phyloP scores from a whole-genome alignment of 1,140 invertebrate genomes.

The Akabosia matsudoensis region DNA sequence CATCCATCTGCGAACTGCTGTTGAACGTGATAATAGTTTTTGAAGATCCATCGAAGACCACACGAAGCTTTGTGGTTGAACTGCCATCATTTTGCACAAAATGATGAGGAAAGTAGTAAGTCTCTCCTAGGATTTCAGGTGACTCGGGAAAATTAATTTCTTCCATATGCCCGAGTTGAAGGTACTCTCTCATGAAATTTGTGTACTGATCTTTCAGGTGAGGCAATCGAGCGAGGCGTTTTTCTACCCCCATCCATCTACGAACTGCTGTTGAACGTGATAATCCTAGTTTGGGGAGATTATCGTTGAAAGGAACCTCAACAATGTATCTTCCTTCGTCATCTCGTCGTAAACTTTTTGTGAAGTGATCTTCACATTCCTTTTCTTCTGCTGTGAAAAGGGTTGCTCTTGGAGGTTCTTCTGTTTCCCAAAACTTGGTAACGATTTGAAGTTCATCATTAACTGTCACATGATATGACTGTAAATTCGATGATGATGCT shows the following conservation, averaged over 20 bases:
- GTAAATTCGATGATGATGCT: background rate
- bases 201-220: slow-evolving; percentile 17
- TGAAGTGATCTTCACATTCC: slow-evolving; percentile 43
- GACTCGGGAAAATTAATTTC: background rate
- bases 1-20: background rate
- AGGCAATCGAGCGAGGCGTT: background rate
- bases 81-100: background rate
- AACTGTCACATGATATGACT: background rate
- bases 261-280: slow-evolving; percentile 17
- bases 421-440: slow-evolving; percentile 49
- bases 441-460: slow-evolving; percentile 25
- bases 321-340: slow-evolving; percentile 45
- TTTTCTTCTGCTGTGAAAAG: slow-evolving; percentile 31
- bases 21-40: slow-evolving; percentile 31
- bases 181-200: slow-evolving; percentile 50
- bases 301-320: slow-evolving; percentile 47
- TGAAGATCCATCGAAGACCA: slow-evolving; percentile 46
- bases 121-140: background rate
- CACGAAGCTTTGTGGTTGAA: slow-evolving; percentile 42
- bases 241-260: background rate
- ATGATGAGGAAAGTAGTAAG: slow-evolving; percentile 2
- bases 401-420: slow-evolving; percentile 17
- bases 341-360: slow-evolving; percentile 29
- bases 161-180: slow-evolving; percentile 48
- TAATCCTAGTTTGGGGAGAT: slow-evolving; percentile 26